Percentiles rank a stretch among this genome's conserved stretches.
Conservation (phyloP, 2,888 invertebrate species). For the Exocentrus adspersus region DNA sequence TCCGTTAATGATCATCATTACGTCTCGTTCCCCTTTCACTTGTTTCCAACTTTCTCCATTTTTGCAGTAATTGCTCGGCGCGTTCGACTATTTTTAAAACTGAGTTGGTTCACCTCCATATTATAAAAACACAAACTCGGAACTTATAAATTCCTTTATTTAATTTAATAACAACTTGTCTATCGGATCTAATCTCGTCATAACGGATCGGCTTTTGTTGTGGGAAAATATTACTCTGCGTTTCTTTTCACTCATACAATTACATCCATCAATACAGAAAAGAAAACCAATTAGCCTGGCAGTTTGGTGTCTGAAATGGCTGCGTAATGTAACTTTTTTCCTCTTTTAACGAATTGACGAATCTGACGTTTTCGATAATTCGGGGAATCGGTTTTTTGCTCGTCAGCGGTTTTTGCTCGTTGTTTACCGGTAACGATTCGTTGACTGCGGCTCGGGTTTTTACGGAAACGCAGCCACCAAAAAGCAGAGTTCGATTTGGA, state of each 20-base stretch:
- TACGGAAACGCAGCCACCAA: neutral
- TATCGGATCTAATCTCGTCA: neutral
- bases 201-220: neutral
- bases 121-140: neutral
- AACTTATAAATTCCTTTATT: neutral
- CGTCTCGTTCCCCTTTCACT: neutral
- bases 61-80: neutral
- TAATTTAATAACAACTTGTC: neutral
- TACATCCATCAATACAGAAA: neutral
- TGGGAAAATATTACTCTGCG: neutral
- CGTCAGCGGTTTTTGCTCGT: neutral
- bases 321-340: neutral
- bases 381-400: neutral
- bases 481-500: neutral
- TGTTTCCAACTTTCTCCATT: constrained; percentile 9
- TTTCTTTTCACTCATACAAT: neutral
- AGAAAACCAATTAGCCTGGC: neutral
- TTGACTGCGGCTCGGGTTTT: neutral
- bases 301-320: neutral
- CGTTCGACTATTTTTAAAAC: neutral
- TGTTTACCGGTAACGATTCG: neutral
- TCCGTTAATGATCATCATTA: neutral
- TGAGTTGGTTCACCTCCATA: neutral
- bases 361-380: neutral
- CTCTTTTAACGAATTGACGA: neutral